Evolutionary conservation across 1,140 invertebrate genomes (phyloP).

Genomic region (Zaprionus vittiger): DNA sequence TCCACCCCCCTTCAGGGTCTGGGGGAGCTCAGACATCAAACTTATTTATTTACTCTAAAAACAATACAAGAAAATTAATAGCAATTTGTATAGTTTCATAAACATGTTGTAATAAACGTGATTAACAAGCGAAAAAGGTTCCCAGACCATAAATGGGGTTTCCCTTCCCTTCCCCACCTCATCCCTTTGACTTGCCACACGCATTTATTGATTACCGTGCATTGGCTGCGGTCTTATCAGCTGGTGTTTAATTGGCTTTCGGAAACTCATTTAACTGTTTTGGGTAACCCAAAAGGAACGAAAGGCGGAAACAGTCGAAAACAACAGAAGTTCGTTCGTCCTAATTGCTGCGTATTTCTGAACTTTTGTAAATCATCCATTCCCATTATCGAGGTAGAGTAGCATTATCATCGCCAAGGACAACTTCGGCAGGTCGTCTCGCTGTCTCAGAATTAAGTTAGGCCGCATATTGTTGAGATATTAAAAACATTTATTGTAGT

Average conservation of each 20-base stretch:
- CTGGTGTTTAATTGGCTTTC: conserved; percentile 51
- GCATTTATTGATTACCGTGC: conserved; percentile 59
- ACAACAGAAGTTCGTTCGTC: not conserved
- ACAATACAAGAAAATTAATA: conserved; percentile 82
- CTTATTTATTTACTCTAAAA: conserved; percentile 83
- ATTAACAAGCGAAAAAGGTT: conserved; percentile 52
- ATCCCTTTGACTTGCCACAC: not conserved
- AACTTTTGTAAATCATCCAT: not conserved
- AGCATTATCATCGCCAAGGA: not conserved
- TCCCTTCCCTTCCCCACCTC: not conserved
- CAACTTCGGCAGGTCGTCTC: not conserved
- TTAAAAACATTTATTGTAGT: conserved; percentile 80
- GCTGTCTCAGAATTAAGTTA: conserved; percentile 30
- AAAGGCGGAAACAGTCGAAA: not conserved
- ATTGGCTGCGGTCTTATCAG: conserved; percentile 53
- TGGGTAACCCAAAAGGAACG: not conserved
- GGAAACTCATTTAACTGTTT: conserved; percentile 51
- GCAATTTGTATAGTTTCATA: conserved; percentile 80
- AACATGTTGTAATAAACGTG: conserved; percentile 73
- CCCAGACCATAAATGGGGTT: conserved; percentile 24
- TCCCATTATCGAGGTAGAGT: not conserved
- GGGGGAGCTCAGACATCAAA: conserved; percentile 67
- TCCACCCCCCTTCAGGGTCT: conserved; percentile 12
- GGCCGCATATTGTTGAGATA: conserved; percentile 57
- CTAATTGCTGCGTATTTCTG: conserved; percentile 3